These are phyloP conservation scores for Apteryx mantelli DNA, from an alignment of 2,113 vertebrate species.

Conservation along the genomic window DNA sequence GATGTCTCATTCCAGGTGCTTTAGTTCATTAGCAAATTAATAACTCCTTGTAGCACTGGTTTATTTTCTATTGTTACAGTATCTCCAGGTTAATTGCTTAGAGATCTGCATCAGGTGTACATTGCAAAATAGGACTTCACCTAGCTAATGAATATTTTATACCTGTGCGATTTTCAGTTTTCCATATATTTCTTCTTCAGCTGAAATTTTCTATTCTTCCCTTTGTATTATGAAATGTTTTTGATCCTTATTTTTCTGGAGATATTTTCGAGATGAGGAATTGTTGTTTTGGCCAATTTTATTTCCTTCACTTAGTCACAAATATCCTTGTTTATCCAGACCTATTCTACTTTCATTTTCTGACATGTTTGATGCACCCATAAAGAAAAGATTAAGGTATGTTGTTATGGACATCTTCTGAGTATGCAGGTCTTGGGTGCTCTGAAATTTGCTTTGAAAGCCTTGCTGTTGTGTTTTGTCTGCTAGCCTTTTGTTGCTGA, in stretches of 20 bases:
- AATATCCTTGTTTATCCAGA: not conserved
- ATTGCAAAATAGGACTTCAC: not conserved
- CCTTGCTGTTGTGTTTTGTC: not conserved
- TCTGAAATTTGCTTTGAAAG: not conserved
- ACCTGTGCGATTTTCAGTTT: not conserved
- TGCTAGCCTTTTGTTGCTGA: not conserved
- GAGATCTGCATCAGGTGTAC: not conserved
- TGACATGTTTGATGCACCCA: not conserved
- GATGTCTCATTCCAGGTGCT: not conserved
- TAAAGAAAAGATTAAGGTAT: not conserved
- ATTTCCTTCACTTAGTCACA: not conserved
- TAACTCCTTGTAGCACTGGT: not conserved
- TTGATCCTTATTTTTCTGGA: not conserved
- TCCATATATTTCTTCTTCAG: not conserved
- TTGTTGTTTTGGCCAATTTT: not conserved
- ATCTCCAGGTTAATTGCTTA: not conserved
- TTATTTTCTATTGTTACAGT: not conserved
- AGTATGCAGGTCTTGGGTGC: not conserved
- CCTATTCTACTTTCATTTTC: not conserved
- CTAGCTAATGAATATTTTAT: not conserved
- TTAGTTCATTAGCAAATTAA: not conserved
- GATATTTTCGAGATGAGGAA: not conserved
- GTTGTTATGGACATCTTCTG: not conserved
- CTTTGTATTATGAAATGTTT: not conserved
- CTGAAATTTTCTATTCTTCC: not conserved